Evolutionary conservation across 2,113 vertebrate species (phyloP).

Genomic region (Gadus macrocephalus): DNA sequence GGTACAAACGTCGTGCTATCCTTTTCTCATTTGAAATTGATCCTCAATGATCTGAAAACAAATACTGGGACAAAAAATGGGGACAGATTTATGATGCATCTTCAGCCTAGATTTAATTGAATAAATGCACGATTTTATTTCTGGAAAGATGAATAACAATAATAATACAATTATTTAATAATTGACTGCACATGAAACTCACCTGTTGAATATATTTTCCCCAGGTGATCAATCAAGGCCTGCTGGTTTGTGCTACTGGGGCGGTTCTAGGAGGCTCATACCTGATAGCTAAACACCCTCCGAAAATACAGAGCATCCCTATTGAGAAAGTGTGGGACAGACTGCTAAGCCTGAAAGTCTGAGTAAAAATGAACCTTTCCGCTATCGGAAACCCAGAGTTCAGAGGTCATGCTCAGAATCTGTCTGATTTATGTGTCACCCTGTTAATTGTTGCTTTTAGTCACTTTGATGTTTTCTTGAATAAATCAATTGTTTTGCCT

Average conservation of each 20-base stretch:
- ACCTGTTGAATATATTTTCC: slow-evolving; percentile 10
- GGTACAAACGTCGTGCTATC: too few relatives aligned
- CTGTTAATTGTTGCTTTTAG: neutral
- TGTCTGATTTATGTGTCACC: neutral
- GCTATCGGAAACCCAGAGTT: slow-evolving; percentile 13
- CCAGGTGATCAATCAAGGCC: slow-evolving; percentile 77
- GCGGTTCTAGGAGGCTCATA: slow-evolving; percentile 58
- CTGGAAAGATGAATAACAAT: too few relatives aligned
- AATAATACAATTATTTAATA: too few relatives aligned
- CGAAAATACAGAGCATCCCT: slow-evolving; percentile 36
- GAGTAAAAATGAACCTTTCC: slow-evolving; percentile 8
- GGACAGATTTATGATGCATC: too few relatives aligned
- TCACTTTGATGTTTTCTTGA: too few relatives aligned
- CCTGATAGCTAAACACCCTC: slow-evolving; percentile 64
- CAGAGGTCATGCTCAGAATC: neutral
- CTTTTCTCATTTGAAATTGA: too few relatives aligned
- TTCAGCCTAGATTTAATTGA: too few relatives aligned
- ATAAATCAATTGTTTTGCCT: too few relatives aligned
- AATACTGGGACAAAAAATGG: too few relatives aligned
- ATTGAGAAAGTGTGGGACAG: slow-evolving; percentile 62
- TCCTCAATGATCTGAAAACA: too few relatives aligned
- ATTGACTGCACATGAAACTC: neutral
- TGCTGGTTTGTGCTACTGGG: slow-evolving; percentile 63
- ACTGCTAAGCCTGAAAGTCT: slow-evolving; percentile 45
- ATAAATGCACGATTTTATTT: too few relatives aligned